Evolutionary conservation across 2,888 invertebrate species (phyloP), one percentile per base, ranked within the genome.

Genomic region (Melieria crassipennis): DNA sequence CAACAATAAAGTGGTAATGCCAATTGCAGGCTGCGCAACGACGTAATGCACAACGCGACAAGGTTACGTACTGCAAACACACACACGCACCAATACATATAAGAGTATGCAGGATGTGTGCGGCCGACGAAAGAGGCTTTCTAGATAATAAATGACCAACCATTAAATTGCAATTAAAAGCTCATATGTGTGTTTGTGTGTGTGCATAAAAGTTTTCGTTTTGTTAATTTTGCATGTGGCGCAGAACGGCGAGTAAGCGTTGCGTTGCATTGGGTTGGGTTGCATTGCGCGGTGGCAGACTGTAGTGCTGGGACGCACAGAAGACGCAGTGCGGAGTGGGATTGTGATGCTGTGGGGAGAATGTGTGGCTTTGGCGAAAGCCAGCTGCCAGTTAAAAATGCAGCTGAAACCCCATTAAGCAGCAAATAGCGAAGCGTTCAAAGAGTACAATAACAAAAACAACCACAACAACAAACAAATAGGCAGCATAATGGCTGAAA

Each of bases 101-200:
- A 4, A 45, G 6, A 1, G 9, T 5, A 11, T 16, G 48, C 47
- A 42, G 0, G 46, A 46, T 10, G 47, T 61, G 6, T 46, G 46
- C 13, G 9, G 30, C 46, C 48, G 52, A 71, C 75, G 71, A 70
- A 71, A 74, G 74, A 75, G 72, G 71, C 73, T 70, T 74, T 71
- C 67, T 72, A 75, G 82, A 84, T 83, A 83, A 83, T 83, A 82
- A 83, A 83, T 83, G 83, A 81, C 83, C 83, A 78, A 78, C 84
- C 83, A 83, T 83, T 83, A 83, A 83, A 82, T 82, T 83, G 83
- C 83, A 83, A 83, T 83, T 83, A 83, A 83, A 83, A 82, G 83
- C 83, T 82, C 83, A 82, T 83, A 82, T 83, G 83, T 81, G 30
- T 30, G 30, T 30, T 30, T 30, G 30, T 30, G 30, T 30, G 30